A percentile compares a stretch with the other conserved stretches of the same genome.
phyloP scores from a whole-genome alignment of 2,113 vertebrate genomes.

The Prinia subflava region DNA sequence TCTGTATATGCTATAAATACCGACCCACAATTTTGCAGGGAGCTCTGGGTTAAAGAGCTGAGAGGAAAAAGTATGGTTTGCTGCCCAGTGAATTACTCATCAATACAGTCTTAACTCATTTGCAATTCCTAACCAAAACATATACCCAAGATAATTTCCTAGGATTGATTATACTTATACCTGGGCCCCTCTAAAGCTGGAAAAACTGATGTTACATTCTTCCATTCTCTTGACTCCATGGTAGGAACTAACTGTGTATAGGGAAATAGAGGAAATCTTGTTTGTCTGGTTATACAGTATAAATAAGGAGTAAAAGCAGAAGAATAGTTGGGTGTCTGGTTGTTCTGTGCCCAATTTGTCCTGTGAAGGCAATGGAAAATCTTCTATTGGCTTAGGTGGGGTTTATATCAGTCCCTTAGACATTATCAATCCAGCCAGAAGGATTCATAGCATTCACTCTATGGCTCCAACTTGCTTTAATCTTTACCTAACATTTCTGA shows the following conservation, averaged over 20 bases:
- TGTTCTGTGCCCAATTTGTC: not conserved
- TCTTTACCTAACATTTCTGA: slow-evolving; percentile 31
- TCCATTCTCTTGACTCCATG: not conserved
- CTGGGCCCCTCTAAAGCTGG: not conserved
- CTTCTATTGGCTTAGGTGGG: not conserved
- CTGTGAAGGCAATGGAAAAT: not conserved
- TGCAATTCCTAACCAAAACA: not conserved
- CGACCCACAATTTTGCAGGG: not conserved
- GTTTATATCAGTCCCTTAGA: not conserved
- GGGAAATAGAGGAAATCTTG: not conserved
- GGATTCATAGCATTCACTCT: not conserved
- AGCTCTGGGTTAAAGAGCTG: not conserved
- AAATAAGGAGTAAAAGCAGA: not conserved
- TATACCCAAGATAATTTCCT: not conserved
- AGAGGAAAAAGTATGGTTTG: not conserved
- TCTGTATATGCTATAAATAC: slow-evolving; percentile 32
- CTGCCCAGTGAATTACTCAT: slow-evolving; percentile 35
- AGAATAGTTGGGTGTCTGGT: not conserved
- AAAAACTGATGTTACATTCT: not conserved
- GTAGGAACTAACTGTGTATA: not conserved
- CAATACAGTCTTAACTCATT: not conserved
- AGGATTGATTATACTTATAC: not conserved
- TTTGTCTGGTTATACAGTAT: not conserved
- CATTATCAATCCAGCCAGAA: not conserved
- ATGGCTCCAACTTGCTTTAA: slow-evolving; percentile 19